Evolutionary conservation across 1,140 invertebrate genomes (phyloP), one percentile per base, ranked within the genome.

Genomic region (Listronotus bonariensis): DNA sequence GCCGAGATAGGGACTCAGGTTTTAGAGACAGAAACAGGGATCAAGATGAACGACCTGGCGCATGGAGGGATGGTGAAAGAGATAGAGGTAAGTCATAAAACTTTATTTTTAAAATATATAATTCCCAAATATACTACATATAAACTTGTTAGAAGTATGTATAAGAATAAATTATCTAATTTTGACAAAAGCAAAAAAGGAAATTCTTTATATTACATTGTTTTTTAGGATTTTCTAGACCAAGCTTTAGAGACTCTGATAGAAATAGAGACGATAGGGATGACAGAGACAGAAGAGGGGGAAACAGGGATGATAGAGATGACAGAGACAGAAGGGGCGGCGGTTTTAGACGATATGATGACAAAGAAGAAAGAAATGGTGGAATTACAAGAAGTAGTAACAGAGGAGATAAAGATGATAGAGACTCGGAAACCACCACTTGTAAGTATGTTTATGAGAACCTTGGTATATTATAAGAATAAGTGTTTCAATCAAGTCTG

Each of bases 231-330:
- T 53, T 53, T 53, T 53, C 51, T 26, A 53, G 51, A 45, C 46
- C 56, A 34, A 67, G 15, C 52, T 64, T 46, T 26, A 57, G 71
- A 65, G 76, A 71, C 65, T 61, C 73, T 36, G 76, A 74, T 57
- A 59, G 72, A 64, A 74, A 71, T 32, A 57, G 58, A 26, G 48
- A n/a, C 18, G 45, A 58, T 36, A 38, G 54, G 34, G 58, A 72
- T 31, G 78, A 77, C 62, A 71, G 76, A 51, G 80, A 76, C 64
- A 72, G 73, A 71, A 80, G 72, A 69, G 20, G 20, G 1, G 20
- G 20, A n/a, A n/a, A n/a, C n/a, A n/a, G n/a, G n/a, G 79, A 75
- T 65, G 72, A 72, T 71, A 80, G 71, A 67, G 79, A 75, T 65
- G 72, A 72, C 71, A 80, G 71, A 67, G 79, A 75, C 34, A 73